Conservation (phyloP, 1,140 invertebrate species). For the Drosophila sucinea region DNA sequence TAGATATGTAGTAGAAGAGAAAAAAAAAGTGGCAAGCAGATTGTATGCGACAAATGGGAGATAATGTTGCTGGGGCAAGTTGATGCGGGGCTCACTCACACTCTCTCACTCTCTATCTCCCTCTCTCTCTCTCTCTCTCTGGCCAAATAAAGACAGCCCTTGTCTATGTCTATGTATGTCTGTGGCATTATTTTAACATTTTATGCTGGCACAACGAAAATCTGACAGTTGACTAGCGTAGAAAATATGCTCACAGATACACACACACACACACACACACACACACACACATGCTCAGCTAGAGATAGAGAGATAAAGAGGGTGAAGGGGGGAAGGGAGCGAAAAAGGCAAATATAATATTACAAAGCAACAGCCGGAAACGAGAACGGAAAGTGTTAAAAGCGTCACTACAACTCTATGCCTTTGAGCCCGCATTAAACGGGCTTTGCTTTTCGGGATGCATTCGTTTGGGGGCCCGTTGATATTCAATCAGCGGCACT, state of each 20-base stretch:
- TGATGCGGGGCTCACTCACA: neutral
- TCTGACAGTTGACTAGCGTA: constrained; percentile 80
- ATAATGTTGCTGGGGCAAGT: constrained; percentile 71
- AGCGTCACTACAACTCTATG: constrained; percentile 25
- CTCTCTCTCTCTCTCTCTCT: neutral
- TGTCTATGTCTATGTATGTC: constrained; percentile 60
- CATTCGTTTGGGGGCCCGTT: constrained; percentile 54
- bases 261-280: constrained; percentile 16
- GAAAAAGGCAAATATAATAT: constrained; percentile 68
- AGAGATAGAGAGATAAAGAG: constrained; percentile 3
- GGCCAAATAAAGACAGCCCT: constrained; percentile 63
- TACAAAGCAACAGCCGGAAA: constrained; percentile 56
- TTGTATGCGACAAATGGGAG: constrained; percentile 81
- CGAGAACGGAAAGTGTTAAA: constrained; percentile 64
- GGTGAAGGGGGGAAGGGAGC: neutral
- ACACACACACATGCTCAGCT: constrained; percentile 4
- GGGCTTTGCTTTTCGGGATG: neutral
- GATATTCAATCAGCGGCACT: constrained; percentile 75
- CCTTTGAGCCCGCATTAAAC: constrained; percentile 17
- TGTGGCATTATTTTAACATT: constrained; percentile 81
- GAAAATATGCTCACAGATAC: constrained; percentile 67
- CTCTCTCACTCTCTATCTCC: too few species aligned
- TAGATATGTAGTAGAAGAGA: constrained; percentile 10
- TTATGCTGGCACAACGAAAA: constrained; percentile 80
- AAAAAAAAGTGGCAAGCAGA: constrained; percentile 64